Evolutionary conservation across 2,888 invertebrate genomes (phyloP).

Genomic region (Tetrapedia diversipes): DNA sequence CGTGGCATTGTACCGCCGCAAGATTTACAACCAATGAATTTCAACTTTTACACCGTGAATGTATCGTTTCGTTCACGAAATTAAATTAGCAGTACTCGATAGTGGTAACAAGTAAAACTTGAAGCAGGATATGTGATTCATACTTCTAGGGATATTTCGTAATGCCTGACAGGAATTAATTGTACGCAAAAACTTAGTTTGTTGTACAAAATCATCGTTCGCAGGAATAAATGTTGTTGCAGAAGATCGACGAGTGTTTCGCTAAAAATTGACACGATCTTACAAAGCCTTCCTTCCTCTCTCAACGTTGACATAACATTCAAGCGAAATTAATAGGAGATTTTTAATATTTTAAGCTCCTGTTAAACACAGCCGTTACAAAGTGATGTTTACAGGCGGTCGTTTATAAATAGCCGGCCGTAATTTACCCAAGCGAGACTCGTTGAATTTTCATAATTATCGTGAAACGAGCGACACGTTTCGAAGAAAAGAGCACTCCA

Average conservation of each 20-base stretch:
- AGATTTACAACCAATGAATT: not conserved
- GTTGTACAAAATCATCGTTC: not conserved
- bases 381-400: conserved; percentile 32
- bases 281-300: conserved; percentile 1
- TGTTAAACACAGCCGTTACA: conserved; percentile 41
- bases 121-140: no score
- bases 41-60: not conserved
- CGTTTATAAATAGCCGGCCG: conserved; percentile 37
- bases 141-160: no score
- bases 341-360: conserved; percentile 22
- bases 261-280: conserved; percentile 22
- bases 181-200: no score
- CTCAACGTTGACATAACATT: conserved; percentile 8
- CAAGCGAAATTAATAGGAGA: conserved; percentile 27
- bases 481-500: conserved; percentile 8
- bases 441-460: conserved; percentile 53
- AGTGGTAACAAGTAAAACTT: no score
- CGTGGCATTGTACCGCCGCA: not conserved
- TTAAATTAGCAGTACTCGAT: no score
- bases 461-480: conserved; percentile 9
- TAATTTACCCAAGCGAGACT: conserved; percentile 32
- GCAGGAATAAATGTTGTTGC: not conserved
- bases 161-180: no score
- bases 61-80: not conserved
- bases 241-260: not conserved